Evolutionary conservation across 2,888 invertebrate species (phyloP).

Genomic region (Perdita meconis): DNA sequence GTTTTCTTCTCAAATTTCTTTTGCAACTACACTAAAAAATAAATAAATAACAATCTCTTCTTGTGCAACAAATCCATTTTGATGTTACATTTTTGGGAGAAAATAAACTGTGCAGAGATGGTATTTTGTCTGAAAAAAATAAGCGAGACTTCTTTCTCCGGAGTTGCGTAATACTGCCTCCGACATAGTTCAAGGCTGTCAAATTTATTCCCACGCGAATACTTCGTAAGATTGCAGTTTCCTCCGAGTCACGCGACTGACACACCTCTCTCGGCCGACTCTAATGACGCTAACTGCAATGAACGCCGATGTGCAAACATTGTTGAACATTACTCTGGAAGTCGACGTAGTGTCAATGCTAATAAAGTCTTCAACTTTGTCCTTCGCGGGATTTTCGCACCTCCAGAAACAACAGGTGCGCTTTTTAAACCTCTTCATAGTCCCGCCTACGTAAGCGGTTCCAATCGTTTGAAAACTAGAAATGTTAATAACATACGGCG

Average conservation of each 20-base stretch:
- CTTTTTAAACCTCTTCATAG: not conserved
- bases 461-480: not conserved
- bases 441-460: not conserved
- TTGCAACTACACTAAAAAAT: too few species aligned
- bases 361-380: too few species aligned
- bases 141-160: not conserved
- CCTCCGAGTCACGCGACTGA: not conserved
- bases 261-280: not conserved
- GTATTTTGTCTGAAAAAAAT: not conserved
- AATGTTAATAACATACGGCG: not conserved
- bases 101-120: too few species aligned
- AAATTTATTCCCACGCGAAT: slow-evolving; percentile 9
- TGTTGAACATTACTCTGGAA: slow-evolving; percentile 7
- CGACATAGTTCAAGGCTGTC: not conserved
- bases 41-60: too few species aligned
- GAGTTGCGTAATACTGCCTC: not conserved
- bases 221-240: not conserved
- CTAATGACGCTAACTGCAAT: slow-evolving; percentile 39
- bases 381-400: slow-evolving; percentile 25
- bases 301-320: slow-evolving; percentile 32
- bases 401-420: slow-evolving; percentile 4
- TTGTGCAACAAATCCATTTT: too few species aligned
- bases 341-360: not conserved
- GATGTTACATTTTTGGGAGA: too few species aligned
- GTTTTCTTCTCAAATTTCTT: not conserved